Evolutionary conservation across 2,797 vertebrate genomes (phyloP), one percentile per base, ranked within the genome.

Genomic region (Protosalanx chinensis): DNA sequence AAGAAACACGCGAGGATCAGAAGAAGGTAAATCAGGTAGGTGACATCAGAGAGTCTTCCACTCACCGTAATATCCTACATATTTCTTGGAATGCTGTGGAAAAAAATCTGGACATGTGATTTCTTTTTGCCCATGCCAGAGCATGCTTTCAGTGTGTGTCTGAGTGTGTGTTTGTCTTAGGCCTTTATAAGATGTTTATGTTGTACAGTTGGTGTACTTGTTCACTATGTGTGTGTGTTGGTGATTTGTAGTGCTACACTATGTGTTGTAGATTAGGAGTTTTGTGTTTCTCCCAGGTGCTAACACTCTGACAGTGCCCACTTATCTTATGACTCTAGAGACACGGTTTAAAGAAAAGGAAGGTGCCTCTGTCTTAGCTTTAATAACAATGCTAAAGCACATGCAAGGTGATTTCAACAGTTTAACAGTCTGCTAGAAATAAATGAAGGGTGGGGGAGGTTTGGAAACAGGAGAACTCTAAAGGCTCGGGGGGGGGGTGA

Each of bases 41-140:
- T 80, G 78, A 86, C 81, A 85, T 86, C 82, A 78, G 27, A 53
- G 20, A 37, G 29, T 51, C 29, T 85, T 64, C 78, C 16, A 8
- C 32, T 67, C 70, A 72, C 67, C 75, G 78, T 73, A 78, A 81
- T 62, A 78, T 85, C 77, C 41, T 46, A 46, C 12, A 46, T 46
- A 46, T 3, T 46, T 46, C 10, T 46, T 71, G 89, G 87, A 88
- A 89, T 85, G 88, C 83, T 59, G 58, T 70, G 35, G 35, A 56
- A 81, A 84, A 84, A 78, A 80, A 88, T 89, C 83, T 82, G 88
- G 87, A 86, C 85, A 86, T 87, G 86, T 86, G 76, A 76, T 74
- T 89, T 76, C 69, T 77, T 78, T 72, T 74, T 70, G 70, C 74
- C 68, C 68, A 72, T 84, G 84, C 79, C 32, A 58, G 64, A 29